Base-by-base conservation (phyloP, 1,140 invertebrate species). In the Harlomillsia oculata region DNA sequence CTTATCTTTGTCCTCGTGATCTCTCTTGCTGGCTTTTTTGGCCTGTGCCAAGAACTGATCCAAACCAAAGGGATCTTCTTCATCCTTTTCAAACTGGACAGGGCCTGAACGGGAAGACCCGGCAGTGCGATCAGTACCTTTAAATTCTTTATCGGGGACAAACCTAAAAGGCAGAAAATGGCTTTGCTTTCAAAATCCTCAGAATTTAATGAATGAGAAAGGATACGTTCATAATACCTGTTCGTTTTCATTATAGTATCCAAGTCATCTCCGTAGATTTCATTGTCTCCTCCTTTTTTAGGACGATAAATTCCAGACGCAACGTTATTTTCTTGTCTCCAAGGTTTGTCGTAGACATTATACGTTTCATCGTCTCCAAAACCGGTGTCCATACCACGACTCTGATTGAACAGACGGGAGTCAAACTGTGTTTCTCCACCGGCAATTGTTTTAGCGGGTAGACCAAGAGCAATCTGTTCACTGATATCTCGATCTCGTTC, bases 331-430 rank as follows among this genome's bases (percentile, higher is more conserved):
- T 83, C 76, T 66, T 87, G 84, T 49, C 87, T 80, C 89, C 89
- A 93, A 1, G 89, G 87, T 45, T 95, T 93, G 71, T 98, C 94
- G 71, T 99, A 99, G 0, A 98, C 92, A 73, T 89, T 94, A 72
- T 99, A 99, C 0, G 86, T 86, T 67, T 99, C 97, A 67, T 99
- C 97, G 68, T 98, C 94, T 4, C 83, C 92, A 75, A 94, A 99
- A 6, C 97, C 97, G 68, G 84, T 87, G 68, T 94, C 92, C 82
- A 99, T 85, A 45, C 96, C 96, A 71, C 93, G 90, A 32, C 78
- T 84, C 61, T 92, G 91, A 68, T 98, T 97, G 69, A 99, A 97
- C 3, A 99, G 75, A 44, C 97, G 75, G 66, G 95, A 89, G 76
- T 99, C 97, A 72, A 97, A 99, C 70, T 95, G 84, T 0, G 82